A percentile compares a stretch with the other conserved stretches of the same genome.
phyloP scores from a whole-genome alignment of 2,888 invertebrate genomes.

The Homarus gammarus region DNA sequence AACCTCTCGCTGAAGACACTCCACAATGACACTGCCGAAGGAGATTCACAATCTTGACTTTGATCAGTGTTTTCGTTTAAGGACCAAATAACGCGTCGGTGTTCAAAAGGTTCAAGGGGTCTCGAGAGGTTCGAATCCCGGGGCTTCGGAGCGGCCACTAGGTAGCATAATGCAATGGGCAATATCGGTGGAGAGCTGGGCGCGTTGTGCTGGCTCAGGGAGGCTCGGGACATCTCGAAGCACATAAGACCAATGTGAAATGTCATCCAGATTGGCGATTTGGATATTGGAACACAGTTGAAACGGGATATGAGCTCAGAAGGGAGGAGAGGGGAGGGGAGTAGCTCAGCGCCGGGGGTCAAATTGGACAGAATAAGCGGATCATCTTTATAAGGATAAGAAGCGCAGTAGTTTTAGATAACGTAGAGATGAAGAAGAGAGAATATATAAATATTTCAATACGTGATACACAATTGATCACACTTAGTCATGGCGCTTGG shows the following conservation, averaged over 20 bases:
- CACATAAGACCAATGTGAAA: neutral
- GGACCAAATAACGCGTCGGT: neutral
- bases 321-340: too few species aligned
- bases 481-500: too few species aligned
- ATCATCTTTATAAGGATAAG: too few species aligned
- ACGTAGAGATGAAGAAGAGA: too few species aligned
- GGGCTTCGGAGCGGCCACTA: neutral
- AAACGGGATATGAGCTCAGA: neutral
- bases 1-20: too few species aligned
- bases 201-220: neutral
- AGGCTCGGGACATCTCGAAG: neutral
- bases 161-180: neutral
- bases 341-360: too few species aligned
- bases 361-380: too few species aligned
- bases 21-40: neutral
- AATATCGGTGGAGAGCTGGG: neutral
- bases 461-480: too few species aligned
- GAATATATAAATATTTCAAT: too few species aligned
- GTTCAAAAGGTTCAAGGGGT: neutral
- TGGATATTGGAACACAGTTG: neutral
- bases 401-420: too few species aligned
- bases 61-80: neutral
- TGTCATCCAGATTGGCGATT: neutral
- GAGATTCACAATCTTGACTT: neutral
- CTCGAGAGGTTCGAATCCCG: neutral